These are phyloP conservation scores for Drosophila miranda DNA, from an alignment of 1,140 invertebrate species.

Conservation along the genomic window DNA sequence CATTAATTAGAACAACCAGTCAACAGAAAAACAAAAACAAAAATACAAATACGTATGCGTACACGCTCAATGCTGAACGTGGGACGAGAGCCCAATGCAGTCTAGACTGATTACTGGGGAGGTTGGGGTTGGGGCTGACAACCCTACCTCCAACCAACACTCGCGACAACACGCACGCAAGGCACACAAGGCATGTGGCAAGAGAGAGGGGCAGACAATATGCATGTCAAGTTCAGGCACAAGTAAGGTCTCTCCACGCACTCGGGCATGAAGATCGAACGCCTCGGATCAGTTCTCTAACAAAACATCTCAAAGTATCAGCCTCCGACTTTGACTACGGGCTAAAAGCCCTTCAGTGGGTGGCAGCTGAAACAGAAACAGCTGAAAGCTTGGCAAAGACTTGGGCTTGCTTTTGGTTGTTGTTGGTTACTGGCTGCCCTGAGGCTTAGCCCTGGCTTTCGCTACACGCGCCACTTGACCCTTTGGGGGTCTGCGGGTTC, in stretches of 20 bases:
- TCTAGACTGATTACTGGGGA: constrained; percentile 56
- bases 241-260: constrained; percentile 61
- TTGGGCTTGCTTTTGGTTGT: constrained; percentile 9
- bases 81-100: constrained; percentile 68
- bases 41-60: constrained; percentile 14
- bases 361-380: constrained; percentile 7
- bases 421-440: constrained; percentile 12
- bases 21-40: too few species aligned
- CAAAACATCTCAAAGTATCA: background rate
- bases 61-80: constrained; percentile 62
- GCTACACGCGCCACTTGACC: constrained; percentile 78
- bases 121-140: constrained; percentile 30
- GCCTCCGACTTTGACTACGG: too few species aligned
- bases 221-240: constrained; percentile 72
- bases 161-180: constrained; percentile 45
- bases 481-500: constrained; percentile 61
- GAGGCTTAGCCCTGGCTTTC: constrained; percentile 62
- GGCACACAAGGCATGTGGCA: too few species aligned
- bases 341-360: constrained; percentile 33
- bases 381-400: background rate
- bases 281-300: constrained; percentile 26
- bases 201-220: constrained; percentile 24
- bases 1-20: constrained; percentile 66
- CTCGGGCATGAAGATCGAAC: constrained; percentile 76
- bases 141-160: constrained; percentile 52